Evolutionary conservation across 2,797 vertebrate species (phyloP).

Genomic region (Dicrostonyx torquatus): DNA sequence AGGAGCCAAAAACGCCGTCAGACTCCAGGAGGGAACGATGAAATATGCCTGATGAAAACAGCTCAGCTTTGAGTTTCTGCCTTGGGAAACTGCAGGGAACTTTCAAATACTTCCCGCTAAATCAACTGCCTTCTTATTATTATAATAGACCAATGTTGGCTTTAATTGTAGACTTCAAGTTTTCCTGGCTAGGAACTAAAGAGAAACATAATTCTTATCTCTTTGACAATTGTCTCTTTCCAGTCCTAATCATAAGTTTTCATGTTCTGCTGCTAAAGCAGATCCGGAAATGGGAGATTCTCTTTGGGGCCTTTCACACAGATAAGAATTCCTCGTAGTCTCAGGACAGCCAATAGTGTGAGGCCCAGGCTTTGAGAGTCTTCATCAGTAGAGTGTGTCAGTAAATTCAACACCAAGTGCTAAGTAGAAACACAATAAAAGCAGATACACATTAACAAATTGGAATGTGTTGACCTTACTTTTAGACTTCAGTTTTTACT

Average conservation of each 20-base stretch:
- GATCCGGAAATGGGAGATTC: not conserved
- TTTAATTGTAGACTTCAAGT: constrained; percentile 18
- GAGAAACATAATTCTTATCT: not conserved
- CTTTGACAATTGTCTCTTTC: not conserved
- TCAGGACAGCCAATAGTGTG: not conserved
- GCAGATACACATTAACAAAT: not conserved
- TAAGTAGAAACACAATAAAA: not conserved
- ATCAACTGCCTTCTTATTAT: not conserved
- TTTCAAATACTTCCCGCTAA: not conserved
- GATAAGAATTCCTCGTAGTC: not conserved
- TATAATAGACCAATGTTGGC: not conserved
- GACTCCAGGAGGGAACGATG: not conserved
- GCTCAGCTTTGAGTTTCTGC: not conserved
- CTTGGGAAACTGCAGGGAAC: not conserved
- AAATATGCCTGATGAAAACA: not conserved
- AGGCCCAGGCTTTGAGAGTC: not conserved
- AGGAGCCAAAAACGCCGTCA: not conserved
- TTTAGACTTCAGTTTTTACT: constrained; percentile 8
- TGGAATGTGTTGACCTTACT: not conserved
- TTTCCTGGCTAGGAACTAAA: not conserved
- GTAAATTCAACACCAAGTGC: not conserved
- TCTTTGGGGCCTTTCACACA: constrained; percentile 16
- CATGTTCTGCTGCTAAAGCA: not conserved
- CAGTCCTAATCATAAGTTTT: not conserved
- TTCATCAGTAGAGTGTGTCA: not conserved